phyloP scores from a whole-genome alignment of 64 coral and sea anemone genomes.

The Dendrophyllia cribrosa region DNA sequence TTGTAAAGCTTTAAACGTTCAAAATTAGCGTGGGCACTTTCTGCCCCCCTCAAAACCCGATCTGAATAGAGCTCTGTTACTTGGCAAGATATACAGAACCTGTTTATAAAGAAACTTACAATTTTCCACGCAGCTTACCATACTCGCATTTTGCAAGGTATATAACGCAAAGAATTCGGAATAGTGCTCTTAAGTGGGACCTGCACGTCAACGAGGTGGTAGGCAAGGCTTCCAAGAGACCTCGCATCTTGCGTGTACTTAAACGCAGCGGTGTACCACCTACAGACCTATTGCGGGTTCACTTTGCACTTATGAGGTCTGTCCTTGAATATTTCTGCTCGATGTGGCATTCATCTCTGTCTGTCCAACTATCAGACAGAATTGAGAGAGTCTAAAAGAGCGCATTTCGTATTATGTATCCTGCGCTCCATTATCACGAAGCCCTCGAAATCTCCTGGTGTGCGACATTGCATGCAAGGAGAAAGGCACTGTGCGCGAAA shows the following conservation, averaged over 20 bases:
- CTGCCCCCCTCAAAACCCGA: too few relatives aligned
- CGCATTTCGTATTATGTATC: not conserved
- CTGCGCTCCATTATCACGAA: not conserved
- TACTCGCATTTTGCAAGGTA: too few relatives aligned
- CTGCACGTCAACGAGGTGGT: not conserved
- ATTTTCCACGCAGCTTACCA: too few relatives aligned
- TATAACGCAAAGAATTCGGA: too few relatives aligned
- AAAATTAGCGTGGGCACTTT: too few relatives aligned
- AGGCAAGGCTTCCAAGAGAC: conserved; percentile 13
- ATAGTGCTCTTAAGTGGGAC: not conserved
- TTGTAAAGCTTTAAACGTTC: too few relatives aligned
- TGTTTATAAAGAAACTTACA: too few relatives aligned
- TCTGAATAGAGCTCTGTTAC: too few relatives aligned
- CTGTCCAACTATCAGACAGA: not conserved
- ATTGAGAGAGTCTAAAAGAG: not conserved
- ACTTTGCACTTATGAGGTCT: not conserved
- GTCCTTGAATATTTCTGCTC: not conserved
- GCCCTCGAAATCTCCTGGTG: not conserved
- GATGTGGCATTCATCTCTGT: not conserved
- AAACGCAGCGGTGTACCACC: not conserved
- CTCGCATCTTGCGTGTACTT: not conserved
- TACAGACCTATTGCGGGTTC: not conserved
- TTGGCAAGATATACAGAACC: too few relatives aligned
- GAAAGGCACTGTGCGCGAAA: not conserved
- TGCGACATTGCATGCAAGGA: not conserved